Evolutionary conservation across 2,888 invertebrate genomes (phyloP).

Genomic region (Hirtodrosophila trivittata): DNA sequence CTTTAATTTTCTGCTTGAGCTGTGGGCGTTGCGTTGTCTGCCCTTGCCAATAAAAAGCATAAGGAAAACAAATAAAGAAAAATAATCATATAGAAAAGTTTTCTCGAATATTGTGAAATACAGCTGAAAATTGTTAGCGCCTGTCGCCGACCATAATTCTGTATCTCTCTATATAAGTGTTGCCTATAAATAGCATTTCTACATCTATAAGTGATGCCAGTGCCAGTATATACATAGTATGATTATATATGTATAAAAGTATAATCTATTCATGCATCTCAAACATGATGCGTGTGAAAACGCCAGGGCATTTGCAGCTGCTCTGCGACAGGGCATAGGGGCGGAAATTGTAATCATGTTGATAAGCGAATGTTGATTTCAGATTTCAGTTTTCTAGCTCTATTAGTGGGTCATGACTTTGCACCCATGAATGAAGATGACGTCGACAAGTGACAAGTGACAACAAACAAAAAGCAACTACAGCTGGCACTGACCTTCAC

Average conservation of each 20-base stretch:
- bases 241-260: conserved; percentile 14
- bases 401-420: conserved; percentile 39
- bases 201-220: conserved; percentile 33
- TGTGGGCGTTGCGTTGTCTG: conserved; percentile 34
- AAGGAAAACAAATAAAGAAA: conserved; percentile 11
- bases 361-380: conserved; percentile 41
- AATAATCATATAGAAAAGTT: conserved; percentile 43
- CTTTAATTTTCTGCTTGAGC: conserved; percentile 31
- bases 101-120: conserved; percentile 56
- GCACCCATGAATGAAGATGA: conserved; percentile 32
- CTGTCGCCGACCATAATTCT: conserved; percentile 67
- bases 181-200: conserved; percentile 38
- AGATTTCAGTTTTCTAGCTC: neutral
- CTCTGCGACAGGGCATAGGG: conserved; percentile 21
- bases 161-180: conserved; percentile 5
- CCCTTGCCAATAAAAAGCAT: conserved; percentile 13
- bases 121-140: conserved; percentile 60
- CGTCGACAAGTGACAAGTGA: conserved; percentile 16
- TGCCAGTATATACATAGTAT: conserved; percentile 13
- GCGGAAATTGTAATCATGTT: conserved; percentile 46
- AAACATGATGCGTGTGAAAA: conserved; percentile 49
- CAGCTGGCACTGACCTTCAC: conserved; percentile 53
- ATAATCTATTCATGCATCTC: conserved; percentile 42
- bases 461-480: conserved; percentile 13
- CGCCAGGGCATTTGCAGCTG: conserved; percentile 26